These are phyloP conservation scores for Saxidomus purpurata DNA, from an alignment of 1,140 invertebrate species.

Conservation along the genomic window DNA sequence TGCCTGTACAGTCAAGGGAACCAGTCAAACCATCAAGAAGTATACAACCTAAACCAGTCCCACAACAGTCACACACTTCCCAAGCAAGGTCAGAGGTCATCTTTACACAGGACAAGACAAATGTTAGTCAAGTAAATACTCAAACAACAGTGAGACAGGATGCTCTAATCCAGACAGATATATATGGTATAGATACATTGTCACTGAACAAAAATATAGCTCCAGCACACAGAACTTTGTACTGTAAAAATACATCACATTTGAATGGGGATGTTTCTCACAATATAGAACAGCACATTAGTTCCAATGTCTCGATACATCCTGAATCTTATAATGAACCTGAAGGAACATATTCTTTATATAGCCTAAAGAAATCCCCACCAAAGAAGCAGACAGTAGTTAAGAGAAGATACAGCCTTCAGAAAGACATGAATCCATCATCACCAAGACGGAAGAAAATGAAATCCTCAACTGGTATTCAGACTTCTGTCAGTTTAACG, in stretches of 20 bases:
- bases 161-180: slow-evolving; percentile 60
- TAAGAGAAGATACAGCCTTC: not conserved
- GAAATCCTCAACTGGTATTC: slow-evolving; percentile 65
- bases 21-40: not conserved
- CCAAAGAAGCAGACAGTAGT: not conserved
- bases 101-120: not conserved
- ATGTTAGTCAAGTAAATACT: not conserved
- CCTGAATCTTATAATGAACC: not conserved
- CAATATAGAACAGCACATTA: not conserved
- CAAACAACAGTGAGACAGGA: not conserved
- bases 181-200: slow-evolving; percentile 48
- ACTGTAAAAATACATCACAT: not conserved
- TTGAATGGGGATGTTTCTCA: not conserved
- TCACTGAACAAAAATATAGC: not conserved
- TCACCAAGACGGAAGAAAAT: slow-evolving; percentile 58
- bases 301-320: not conserved
- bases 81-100: not conserved
- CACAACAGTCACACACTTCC: not conserved
- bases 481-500: slow-evolving; percentile 50
- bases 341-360: not conserved
- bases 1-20: not conserved
- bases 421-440: not conserved
- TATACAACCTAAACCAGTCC: slow-evolving; percentile 25
- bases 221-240: not conserved
- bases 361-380: not conserved